phyloP scores from a whole-genome alignment of 2,113 vertebrate species.

The Perca schrenkii region DNA sequence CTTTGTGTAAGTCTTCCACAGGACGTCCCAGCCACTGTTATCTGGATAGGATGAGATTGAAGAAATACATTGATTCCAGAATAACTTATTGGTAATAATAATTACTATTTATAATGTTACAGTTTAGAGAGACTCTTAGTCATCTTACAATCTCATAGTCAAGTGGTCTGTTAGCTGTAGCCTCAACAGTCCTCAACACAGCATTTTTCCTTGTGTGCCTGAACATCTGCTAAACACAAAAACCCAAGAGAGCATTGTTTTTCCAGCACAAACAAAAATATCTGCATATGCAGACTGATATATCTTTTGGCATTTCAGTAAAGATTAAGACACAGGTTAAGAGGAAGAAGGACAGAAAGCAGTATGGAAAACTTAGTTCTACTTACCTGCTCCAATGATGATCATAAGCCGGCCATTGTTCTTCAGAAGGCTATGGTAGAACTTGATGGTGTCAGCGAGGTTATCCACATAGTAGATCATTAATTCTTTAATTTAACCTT shows the following conservation, averaged over 20 bases:
- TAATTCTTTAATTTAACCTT: constrained; percentile 3
- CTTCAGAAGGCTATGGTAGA: constrained; percentile 84
- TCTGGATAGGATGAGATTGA: constrained; percentile 31
- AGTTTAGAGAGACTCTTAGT: not conserved
- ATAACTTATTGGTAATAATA: not conserved
- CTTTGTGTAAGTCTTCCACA: constrained; percentile 74
- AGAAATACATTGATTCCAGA: not conserved
- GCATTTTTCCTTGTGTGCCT: not conserved
- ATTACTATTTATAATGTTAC: not conserved
- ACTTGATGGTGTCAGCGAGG: constrained; percentile 77
- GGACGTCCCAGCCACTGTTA: constrained; percentile 59
- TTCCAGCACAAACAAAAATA: not conserved
- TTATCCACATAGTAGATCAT: constrained; percentile 85
- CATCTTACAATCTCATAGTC: not conserved
- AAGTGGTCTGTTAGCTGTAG: too few relatives aligned
- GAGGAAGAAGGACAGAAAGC: not conserved
- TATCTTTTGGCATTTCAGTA: not conserved
- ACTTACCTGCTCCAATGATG: constrained; percentile 80
- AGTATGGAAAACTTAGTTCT: constrained; percentile 32
- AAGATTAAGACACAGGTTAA: not conserved
- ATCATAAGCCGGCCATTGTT: constrained; percentile 84
- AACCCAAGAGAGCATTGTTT: not conserved
- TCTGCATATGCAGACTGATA: not conserved
- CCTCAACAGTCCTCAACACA: not conserved
- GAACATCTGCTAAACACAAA: not conserved